Conservation (phyloP, 35 echinoderm and acorn worm species). For the Holothuria glaberrima region DNA sequence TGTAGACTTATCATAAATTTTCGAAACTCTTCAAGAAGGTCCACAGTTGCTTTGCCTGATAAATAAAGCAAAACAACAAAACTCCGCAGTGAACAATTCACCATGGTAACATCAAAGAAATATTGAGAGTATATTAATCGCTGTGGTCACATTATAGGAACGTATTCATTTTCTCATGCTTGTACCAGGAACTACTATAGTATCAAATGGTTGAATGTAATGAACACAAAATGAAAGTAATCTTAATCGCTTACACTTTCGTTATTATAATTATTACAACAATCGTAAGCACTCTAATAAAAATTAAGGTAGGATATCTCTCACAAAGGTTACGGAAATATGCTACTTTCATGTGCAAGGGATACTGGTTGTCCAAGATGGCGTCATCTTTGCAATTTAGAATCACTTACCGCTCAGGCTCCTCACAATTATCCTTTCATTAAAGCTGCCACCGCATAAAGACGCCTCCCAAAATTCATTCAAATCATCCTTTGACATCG, state of each 20-base stretch:
- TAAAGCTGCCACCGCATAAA: not conserved
- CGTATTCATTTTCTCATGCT: no score
- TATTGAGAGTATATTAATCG: not conserved
- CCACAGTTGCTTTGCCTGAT: slow-evolving; percentile 35
- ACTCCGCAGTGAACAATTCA: not conserved
- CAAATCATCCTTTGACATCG: not conserved
- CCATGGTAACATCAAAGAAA: not conserved
- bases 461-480: slow-evolving; percentile 30
- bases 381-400: not conserved
- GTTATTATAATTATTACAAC: no score
- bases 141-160: no score
- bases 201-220: no score
- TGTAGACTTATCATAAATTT: slow-evolving; percentile 18
- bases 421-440: slow-evolving; percentile 8
- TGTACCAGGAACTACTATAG: not conserved
- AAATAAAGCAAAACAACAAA: not conserved
- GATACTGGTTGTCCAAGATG: not conserved
- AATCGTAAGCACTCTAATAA: not conserved
- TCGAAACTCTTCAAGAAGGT: slow-evolving; percentile 49
- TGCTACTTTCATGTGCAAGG: not conserved
- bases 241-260: no score
- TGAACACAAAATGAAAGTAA: not conserved
- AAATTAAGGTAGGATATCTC: not conserved
- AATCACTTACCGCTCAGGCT: slow-evolving; percentile 15
- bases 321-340: not conserved